These are phyloP conservation scores for Ophioderma brevispina DNA, from an alignment of 35 echinoderm and acorn worm genomes.

Conservation along the genomic window DNA sequence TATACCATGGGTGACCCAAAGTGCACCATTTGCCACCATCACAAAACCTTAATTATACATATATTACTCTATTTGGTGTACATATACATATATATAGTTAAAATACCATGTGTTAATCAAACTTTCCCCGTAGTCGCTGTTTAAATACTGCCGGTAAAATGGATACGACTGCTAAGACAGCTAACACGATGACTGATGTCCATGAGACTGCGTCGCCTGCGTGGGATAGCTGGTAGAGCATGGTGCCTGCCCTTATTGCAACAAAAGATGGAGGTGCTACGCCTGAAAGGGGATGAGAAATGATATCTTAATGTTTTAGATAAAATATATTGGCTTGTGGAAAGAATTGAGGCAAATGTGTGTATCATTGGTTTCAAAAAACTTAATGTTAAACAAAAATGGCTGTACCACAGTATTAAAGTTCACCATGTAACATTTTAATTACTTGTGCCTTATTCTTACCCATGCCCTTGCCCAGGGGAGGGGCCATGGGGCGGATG, in stretches of 20 bases:
- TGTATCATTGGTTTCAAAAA: neutral
- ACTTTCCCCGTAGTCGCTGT: slow-evolving; percentile 77
- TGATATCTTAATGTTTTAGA: no score
- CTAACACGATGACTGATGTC: slow-evolving; percentile 84
- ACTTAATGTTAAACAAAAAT: no score
- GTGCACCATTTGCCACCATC: no score
- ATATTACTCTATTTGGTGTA: no score
- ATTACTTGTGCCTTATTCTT: no score
- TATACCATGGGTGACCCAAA: no score
- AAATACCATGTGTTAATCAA: slow-evolving; percentile 52
- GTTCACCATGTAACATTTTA: no score
- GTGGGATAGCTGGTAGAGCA: slow-evolving; percentile 79
- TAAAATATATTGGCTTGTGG: neutral
- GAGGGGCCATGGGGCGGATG: no score
- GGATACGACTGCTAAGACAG: slow-evolving; percentile 84
- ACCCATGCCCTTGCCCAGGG: no score
- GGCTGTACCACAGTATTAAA: no score
- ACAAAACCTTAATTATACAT: no score
- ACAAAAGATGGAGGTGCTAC: slow-evolving; percentile 83
- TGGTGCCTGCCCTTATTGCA: slow-evolving; percentile 93
- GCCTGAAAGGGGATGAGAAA: slow-evolving; percentile 8
- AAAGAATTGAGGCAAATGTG: neutral
- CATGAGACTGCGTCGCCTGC: slow-evolving; percentile 84
- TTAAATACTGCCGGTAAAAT: slow-evolving; percentile 90
- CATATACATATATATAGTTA: neutral